Conservation (phyloP, 2,113 vertebrate genomes). For the Indicator indicator region DNA sequence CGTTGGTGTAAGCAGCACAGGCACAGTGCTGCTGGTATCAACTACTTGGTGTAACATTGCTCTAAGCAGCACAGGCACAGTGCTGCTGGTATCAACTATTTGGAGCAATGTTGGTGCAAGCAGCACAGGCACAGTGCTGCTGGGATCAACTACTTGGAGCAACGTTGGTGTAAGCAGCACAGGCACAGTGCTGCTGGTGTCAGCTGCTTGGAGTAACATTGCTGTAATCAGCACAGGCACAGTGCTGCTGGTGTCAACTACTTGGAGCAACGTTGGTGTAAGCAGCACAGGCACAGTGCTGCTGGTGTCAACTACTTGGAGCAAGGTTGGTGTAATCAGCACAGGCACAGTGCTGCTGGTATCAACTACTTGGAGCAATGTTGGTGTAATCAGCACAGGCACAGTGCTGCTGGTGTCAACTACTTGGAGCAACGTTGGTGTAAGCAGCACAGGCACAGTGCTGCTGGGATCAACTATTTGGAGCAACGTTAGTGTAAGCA, state of each 20-base stretch:
- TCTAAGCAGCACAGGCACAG: neutral
- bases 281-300: neutral
- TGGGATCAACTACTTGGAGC: too few relatives aligned
- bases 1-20: neutral
- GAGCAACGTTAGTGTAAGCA: neutral
- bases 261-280: too few relatives aligned
- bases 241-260: neutral
- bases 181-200: neutral
- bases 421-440: too few relatives aligned
- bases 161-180: neutral
- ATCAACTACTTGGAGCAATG: too few relatives aligned
- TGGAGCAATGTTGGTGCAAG: neutral
- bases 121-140: neutral
- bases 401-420: too few relatives aligned
- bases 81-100: too few relatives aligned
- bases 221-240: neutral
- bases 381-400: neutral
- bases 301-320: too few relatives aligned
- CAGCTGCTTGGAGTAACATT: too few relatives aligned
- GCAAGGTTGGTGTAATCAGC: neutral
- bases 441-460: neutral
- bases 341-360: neutral
- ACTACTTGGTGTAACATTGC: too few relatives aligned
- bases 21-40: neutral
- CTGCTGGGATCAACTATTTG: neutral